Base-by-base conservation (phyloP, 2,888 invertebrate genomes). In the Sesamia inferens region DNA sequence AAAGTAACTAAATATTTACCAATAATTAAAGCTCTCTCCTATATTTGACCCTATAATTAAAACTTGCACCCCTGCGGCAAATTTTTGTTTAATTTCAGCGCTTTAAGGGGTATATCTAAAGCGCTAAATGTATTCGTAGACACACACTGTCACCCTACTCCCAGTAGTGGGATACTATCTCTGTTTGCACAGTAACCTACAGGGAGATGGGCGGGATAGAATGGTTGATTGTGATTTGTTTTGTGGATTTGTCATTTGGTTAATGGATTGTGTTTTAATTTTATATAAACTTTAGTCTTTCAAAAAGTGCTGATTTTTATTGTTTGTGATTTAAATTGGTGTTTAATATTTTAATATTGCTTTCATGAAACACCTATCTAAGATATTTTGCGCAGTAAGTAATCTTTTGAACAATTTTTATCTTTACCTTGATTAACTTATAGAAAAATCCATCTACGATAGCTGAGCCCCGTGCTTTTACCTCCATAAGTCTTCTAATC, bases 111-210 rank as follows among this genome's bases (percentile, higher is more conserved):
- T 66, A 71, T 72, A 69, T 81, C 71, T 85, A 80, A 86, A 69
- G 67, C 74, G 78, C 78, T 86, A 87, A 91, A 89, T 87, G 84
- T 92, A 93, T 94, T 93, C 93, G 87, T 69, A 88, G 92, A 88
- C 94, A 93, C 92, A 92, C 86, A 82, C 74, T 77, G 75, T 71
- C 78, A 48, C 80, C 84, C 74, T 74, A 55, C 74, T 82, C 78
- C 82, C 68, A 78, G 42, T 61, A 62, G 66, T 61, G 76, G 85
- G 76, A 73, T 81, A 75, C 89, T 93, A 94, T 94, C 94, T 88
- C 31, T 92, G 93, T 93, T 93, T 92, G 88, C 82, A 72, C 93
- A 85, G 86, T 68, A 55, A 59, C 51, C 63, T 58, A 58, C 22
- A n/a, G n/a, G 42, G 68, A 55, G n/a, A 11, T 31, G 31, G 44